These are phyloP conservation scores for Thaleichthys pacificus DNA, from an alignment of 2,797 vertebrate genomes.

Conservation along the genomic window DNA sequence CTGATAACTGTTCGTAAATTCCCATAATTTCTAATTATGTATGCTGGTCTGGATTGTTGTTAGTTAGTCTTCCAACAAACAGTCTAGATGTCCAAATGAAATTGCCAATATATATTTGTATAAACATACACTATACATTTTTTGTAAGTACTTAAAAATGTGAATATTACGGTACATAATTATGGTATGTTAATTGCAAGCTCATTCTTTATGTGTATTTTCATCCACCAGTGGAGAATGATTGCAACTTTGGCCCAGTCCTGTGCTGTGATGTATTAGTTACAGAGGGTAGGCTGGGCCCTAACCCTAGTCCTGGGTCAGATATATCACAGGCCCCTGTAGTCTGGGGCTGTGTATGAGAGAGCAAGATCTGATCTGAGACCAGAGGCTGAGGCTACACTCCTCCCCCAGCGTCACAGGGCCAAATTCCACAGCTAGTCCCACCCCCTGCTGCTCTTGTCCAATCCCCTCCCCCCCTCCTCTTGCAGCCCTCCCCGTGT, in stretches of 20 bases:
- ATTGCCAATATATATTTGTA: too few relatives aligned
- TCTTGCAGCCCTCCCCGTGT: conserved; percentile 66
- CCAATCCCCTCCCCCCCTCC: conserved; percentile 69
- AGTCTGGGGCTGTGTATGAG: conserved; percentile 46
- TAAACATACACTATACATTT: too few relatives aligned
- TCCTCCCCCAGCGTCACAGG: conserved; percentile 42
- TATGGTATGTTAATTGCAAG: not conserved
- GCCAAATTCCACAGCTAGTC: conserved; percentile 38
- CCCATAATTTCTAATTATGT: too few relatives aligned
- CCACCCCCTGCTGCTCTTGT: conserved; percentile 58
- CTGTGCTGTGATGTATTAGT: not conserved
- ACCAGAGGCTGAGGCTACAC: conserved; percentile 44
- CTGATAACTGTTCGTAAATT: too few relatives aligned
- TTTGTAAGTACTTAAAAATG: too few relatives aligned
- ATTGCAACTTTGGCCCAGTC: not conserved
- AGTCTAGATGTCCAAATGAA: too few relatives aligned
- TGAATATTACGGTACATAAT: too few relatives aligned
- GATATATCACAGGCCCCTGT: conserved; percentile 47
- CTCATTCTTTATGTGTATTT: not conserved
- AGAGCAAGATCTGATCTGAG: conserved; percentile 54
- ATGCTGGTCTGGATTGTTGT: too few relatives aligned
- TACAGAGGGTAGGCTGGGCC: conserved; percentile 14
- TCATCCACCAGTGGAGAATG: not conserved
- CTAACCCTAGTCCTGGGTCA: conserved; percentile 54
- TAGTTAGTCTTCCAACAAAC: too few relatives aligned